These are phyloP conservation scores for Clanis bilineata DNA, from an alignment of 2,888 invertebrate species.

Conservation along the genomic window DNA sequence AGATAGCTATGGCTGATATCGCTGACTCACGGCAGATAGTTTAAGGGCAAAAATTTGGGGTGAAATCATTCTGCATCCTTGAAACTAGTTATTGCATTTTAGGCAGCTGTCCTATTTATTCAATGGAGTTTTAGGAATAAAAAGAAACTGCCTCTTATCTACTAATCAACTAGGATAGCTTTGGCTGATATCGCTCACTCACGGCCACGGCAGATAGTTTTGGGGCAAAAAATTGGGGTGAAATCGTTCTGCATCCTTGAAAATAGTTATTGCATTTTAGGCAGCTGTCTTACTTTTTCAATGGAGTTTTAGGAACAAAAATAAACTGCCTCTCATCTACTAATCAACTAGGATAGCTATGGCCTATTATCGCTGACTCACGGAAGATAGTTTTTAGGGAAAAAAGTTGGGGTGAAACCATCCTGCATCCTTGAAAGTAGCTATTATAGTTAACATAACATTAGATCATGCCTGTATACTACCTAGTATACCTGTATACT, in stretches of 20 bases:
- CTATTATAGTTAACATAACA: too few species aligned
- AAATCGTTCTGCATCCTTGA: too few species aligned
- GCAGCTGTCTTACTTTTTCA: conserved; percentile 31
- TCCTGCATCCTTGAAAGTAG: too few species aligned
- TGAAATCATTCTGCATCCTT: too few species aligned
- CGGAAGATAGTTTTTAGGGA: neutral
- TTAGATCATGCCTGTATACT: too few species aligned
- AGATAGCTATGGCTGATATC: neutral
- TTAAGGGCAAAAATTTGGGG: neutral
- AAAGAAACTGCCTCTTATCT: neutral
- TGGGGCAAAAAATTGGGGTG: neutral
- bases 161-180: neutral
- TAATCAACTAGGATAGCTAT: neutral
- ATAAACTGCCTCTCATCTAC: neutral
- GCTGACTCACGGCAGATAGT: neutral
- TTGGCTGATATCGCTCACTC: neutral
- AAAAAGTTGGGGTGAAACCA: neutral
- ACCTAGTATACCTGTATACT: too few species aligned
- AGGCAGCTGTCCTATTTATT: conserved; percentile 32
- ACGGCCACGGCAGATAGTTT: neutral
- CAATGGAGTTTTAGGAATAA: neutral
- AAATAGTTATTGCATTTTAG: too few species aligned
- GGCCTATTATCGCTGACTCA: neutral
- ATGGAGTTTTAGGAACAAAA: conserved; percentile 2
- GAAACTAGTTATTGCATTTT: too few species aligned